Percentiles rank a stretch among this genome's conserved stretches.
These are phyloP conservation scores for Hemaris fuciformis DNA, from an alignment of 2,888 invertebrate genomes.

Conservation along the genomic window DNA sequence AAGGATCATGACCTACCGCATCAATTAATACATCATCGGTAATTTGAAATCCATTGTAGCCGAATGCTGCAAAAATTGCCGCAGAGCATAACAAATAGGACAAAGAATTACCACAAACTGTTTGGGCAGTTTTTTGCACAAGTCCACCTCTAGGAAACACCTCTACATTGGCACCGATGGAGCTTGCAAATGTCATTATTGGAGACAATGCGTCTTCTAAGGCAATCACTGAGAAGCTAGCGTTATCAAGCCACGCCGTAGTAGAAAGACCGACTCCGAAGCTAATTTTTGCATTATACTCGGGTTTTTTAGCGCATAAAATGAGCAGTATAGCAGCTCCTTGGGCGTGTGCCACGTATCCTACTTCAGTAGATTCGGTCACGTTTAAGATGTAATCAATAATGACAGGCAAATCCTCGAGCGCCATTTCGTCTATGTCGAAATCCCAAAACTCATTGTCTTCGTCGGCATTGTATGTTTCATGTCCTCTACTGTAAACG, in stretches of 20 bases:
- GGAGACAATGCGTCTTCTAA: conserved; percentile 24
- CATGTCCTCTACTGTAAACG: conserved; percentile 25
- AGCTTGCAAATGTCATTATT: conserved; percentile 10
- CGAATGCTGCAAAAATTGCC: conserved; percentile 33
- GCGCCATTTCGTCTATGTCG: conserved; percentile 36
- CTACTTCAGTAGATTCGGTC: conserved; percentile 30
- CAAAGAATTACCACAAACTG: conserved; percentile 31
- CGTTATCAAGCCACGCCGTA: conserved; percentile 32
- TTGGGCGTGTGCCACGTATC: conserved; percentile 40
- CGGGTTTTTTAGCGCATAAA: conserved; percentile 36
- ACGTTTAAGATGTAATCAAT: conserved; percentile 39
- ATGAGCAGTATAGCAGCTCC: conserved; percentile 31
- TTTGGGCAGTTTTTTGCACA: conserved; percentile 22
- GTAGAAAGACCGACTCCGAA: conserved; percentile 38
- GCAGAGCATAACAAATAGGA: conserved; percentile 35
- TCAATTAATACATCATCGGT: conserved; percentile 30
- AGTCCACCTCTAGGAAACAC: conserved; percentile 27
- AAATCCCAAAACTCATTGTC: conserved; percentile 38
- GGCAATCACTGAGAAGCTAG: conserved; percentile 30
- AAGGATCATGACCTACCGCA: conserved; percentile 34
- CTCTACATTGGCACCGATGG: conserved; percentile 24
- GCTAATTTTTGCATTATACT: conserved; percentile 42
- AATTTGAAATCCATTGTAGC: conserved; percentile 37
- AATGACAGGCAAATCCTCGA: conserved; percentile 35
- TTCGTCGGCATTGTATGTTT: conserved; percentile 24